Evolutionary conservation across 1,140 invertebrate genomes (phyloP).

Genomic region (Cyrtorhinus lividipennis): DNA sequence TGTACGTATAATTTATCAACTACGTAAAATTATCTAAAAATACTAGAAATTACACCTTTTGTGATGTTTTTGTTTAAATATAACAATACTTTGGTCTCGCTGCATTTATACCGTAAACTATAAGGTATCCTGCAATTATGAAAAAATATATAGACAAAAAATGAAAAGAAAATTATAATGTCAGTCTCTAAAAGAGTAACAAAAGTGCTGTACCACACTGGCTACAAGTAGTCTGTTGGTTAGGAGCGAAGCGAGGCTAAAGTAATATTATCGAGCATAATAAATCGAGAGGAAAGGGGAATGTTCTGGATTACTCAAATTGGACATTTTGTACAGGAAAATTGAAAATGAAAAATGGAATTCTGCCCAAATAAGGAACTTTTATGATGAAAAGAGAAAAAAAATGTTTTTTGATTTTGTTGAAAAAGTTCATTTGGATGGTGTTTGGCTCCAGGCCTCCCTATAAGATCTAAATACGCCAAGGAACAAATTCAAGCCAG

Average conservation of each 20-base stretch:
- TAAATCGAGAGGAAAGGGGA: too few species aligned
- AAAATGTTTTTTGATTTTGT: too few species aligned
- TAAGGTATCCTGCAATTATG: conserved; percentile 14
- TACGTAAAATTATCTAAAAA: conserved; percentile 13
- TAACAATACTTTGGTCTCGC: conserved; percentile 20
- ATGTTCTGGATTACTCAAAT: too few species aligned
- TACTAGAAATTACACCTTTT: conserved; percentile 15
- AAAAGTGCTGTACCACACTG: not conserved
- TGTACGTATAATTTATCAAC: not conserved
- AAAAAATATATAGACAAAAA: conserved; percentile 11
- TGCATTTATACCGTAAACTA: conserved; percentile 16
- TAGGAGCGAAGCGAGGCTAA: conserved; percentile 6
- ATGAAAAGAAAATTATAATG: conserved; percentile 10
- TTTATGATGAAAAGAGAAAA: too few species aligned
- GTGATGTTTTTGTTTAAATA: conserved; percentile 19
- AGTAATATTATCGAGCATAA: not conserved
- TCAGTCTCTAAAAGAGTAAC: conserved; percentile 19
- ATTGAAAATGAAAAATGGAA: too few species aligned
- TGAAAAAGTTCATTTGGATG: too few species aligned
- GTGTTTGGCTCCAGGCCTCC: too few species aligned
- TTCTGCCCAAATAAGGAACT: too few species aligned
- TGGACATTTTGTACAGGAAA: too few species aligned
- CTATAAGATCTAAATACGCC: too few species aligned
- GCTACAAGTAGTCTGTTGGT: not conserved
- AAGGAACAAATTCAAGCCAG: too few species aligned